phyloP scores from a whole-genome alignment of 2,888 invertebrate genomes.

The Hypomecis atomaria region DNA sequence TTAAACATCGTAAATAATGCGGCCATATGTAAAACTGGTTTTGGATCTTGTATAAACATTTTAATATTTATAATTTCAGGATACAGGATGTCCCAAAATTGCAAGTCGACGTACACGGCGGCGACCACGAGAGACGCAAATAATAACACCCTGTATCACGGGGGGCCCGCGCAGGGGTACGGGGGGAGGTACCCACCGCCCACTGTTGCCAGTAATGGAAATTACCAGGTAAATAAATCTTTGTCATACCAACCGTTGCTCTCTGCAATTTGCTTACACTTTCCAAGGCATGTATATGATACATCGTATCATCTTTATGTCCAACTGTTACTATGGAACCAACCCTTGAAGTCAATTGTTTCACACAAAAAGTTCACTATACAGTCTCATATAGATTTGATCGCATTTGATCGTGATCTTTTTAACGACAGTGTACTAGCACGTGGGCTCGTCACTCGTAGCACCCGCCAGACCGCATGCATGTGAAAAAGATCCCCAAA shows the following conservation, averaged over 20 bases:
- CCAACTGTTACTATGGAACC: too few relatives aligned
- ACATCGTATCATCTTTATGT: neutral
- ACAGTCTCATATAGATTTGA: too few relatives aligned
- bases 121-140: constrained; percentile 84
- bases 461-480: too few relatives aligned
- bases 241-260: too few relatives aligned
- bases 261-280: too few relatives aligned
- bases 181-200: constrained; percentile 70
- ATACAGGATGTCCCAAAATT: constrained; percentile 84
- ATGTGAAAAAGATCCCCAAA: too few relatives aligned
- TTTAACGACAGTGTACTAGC: too few relatives aligned
- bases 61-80: constrained; percentile 38
- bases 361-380: too few relatives aligned
- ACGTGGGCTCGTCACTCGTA: too few relatives aligned
- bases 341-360: too few relatives aligned
- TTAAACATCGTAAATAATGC: constrained; percentile 22
- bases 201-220: constrained; percentile 60
- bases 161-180: constrained; percentile 62
- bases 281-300: too few relatives aligned
- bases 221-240: constrained; percentile 68
- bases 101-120: constrained; percentile 80
- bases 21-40: constrained; percentile 23
- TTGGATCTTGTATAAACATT: constrained; percentile 3
- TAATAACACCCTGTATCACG: constrained; percentile 84
- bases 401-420: too few relatives aligned